Evolutionary conservation across 2,797 vertebrate species (phyloP).

Genomic region (Meda fulgida): DNA sequence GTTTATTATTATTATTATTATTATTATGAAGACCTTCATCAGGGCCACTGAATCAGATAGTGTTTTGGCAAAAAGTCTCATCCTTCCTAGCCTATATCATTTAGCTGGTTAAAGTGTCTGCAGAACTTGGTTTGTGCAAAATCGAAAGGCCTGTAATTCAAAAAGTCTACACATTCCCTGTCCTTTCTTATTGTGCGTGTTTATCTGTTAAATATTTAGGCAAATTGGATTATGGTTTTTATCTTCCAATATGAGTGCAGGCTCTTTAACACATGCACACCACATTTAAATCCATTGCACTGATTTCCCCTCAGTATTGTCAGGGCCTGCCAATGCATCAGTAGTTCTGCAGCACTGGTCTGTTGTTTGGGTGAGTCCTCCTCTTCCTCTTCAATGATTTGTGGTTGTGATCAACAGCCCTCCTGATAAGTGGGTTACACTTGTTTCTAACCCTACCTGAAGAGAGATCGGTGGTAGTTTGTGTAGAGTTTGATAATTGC

Average conservation of each 20-base stretch:
- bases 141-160: background rate
- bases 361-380: constrained; percentile 67
- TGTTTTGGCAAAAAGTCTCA: background rate
- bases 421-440: constrained; percentile 90
- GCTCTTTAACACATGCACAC: constrained; percentile 62
- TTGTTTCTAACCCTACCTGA: constrained; percentile 85
- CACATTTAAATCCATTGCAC: constrained; percentile 22
- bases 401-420: constrained; percentile 86
- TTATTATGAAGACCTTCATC: no score
- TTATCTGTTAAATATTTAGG: constrained; percentile 82
- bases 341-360: constrained; percentile 50
- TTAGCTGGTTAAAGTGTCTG: background rate
- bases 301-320: background rate
- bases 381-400: constrained; percentile 81
- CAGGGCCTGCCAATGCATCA: constrained; percentile 61
- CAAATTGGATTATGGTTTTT: constrained; percentile 71
- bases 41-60: constrained; percentile 2
- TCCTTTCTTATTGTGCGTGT: constrained; percentile 64
- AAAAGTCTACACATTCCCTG: background rate
- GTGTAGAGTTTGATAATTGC: constrained; percentile 96
- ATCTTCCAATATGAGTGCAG: constrained; percentile 66
- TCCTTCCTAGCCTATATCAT: background rate
- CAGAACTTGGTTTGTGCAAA: background rate
- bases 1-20: no score
- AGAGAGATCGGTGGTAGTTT: constrained; percentile 92